Evolutionary conservation across 2,113 vertebrate species (phyloP), one percentile per base, ranked within the genome.

Genomic region (Pycnonotus jocosus): DNA sequence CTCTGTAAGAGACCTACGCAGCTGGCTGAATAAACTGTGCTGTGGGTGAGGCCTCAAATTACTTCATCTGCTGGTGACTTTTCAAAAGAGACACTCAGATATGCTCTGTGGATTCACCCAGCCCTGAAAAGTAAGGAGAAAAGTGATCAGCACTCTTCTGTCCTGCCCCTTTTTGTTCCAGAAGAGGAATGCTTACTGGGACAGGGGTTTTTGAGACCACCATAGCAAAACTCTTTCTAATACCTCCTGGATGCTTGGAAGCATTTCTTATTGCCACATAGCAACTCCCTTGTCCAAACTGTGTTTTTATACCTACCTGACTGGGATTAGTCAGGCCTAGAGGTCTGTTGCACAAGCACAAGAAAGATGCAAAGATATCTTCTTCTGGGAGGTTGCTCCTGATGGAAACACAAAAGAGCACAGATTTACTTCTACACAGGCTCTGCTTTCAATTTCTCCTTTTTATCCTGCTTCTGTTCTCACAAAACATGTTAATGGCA

Each of bases 401-500:
- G 45, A 35, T 38, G 25, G n/a, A 71, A 85, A 65, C 21, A 15
- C 20, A 31, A 40, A 79, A 82, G 30, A 65, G 11, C n/a, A 40
- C 20, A 37, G 24, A 70, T 81, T 83, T 51, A 83, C 47, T 91
- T 73, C 81, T 76, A 30, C 6, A 4, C 10, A 38, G 38, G 31
- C 33, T 82, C 86, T 91, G 88, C 77, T 88, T 92, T 78, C 72
- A 47, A 48, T 92, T 93, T 90, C 65, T 94, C 21, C 80, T 88
- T 92, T 94, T 95, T 48, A 88, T 86, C 64, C 85, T 51, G 74
- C 93, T 95, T 92, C 92, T 96, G 81, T 90, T 92, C 88, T 90
- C 90, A 61, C 90, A 95, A 76, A 90, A 88, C 54, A 95, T 73
- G 88, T 38, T 92, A 95, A 95, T 88, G 42, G 44, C 86, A 90